These are phyloP conservation scores for Grus americana DNA, from an alignment of 2,113 vertebrate genomes.

Conservation along the genomic window DNA sequence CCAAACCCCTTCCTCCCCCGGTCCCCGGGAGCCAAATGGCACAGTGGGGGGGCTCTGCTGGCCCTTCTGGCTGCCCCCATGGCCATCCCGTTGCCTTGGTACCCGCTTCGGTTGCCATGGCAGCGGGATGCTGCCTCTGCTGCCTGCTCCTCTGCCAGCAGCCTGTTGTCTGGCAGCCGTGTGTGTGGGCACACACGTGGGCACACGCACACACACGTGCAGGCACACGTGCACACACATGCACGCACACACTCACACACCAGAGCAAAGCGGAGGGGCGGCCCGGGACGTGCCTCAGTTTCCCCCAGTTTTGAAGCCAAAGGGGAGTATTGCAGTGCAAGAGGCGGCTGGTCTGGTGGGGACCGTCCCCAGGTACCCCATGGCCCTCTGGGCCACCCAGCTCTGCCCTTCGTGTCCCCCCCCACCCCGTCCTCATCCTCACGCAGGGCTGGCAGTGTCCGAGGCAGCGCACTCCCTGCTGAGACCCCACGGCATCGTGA, in stretches of 20 bases:
- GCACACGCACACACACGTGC: too few species aligned
- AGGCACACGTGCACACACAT: neutral
- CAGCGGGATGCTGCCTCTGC: constrained; percentile 49
- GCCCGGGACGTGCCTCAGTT: neutral
- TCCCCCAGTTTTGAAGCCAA: neutral
- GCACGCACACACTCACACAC: too few species aligned
- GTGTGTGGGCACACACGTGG: neutral
- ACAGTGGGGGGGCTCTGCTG: neutral
- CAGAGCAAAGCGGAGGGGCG: neutral
- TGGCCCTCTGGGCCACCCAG: neutral
- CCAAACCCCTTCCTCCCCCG: neutral
- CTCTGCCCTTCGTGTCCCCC: neutral
- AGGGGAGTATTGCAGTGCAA: accelerated
- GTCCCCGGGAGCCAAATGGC: neutral
- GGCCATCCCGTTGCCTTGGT: constrained; percentile 50
- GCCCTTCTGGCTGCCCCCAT: neutral
- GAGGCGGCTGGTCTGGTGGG: neutral
- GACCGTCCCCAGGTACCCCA: accelerated
- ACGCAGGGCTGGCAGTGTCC: neutral
- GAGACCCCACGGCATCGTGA: accelerated
- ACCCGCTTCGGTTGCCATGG: constrained; percentile 41
- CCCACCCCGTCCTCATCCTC: neutral
- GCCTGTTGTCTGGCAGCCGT: neutral
- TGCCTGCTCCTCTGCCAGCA: neutral
- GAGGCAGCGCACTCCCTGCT: neutral